These are phyloP conservation scores for Zophobas morio DNA, from an alignment of 1,140 invertebrate species.

Conservation along the genomic window DNA sequence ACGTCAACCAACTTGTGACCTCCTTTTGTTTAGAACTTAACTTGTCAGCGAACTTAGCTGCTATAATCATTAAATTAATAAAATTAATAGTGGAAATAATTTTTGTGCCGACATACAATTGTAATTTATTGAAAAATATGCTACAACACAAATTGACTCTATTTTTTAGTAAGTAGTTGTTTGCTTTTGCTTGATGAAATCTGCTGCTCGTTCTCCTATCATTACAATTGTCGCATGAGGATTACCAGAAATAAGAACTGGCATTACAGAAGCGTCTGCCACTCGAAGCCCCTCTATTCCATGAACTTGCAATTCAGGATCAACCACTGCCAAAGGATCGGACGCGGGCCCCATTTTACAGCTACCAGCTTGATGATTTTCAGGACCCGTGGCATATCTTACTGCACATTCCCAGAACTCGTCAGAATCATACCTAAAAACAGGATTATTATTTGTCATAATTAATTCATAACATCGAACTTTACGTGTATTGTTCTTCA, in stretches of 20 bases:
- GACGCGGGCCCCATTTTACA: slow-evolving; percentile 82
- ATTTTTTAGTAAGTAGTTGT: too few species aligned
- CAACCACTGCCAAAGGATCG: slow-evolving; percentile 79
- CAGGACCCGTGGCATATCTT: slow-evolving; percentile 71
- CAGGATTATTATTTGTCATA: too few species aligned
- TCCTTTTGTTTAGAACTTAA: too few species aligned
- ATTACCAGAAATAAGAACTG: slow-evolving; percentile 80
- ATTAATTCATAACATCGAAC: not conserved
- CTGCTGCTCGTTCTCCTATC: slow-evolving; percentile 85
- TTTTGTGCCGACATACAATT: too few species aligned
- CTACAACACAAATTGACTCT: too few species aligned
- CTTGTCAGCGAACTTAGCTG: too few species aligned
- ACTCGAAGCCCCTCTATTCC: slow-evolving; percentile 79
- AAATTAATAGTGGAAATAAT: too few species aligned
- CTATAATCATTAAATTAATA: too few species aligned
- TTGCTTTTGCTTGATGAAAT: slow-evolving; percentile 77
- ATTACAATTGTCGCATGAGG: slow-evolving; percentile 86
- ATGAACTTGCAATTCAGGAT: slow-evolving; percentile 77
- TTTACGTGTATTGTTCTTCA: not conserved
- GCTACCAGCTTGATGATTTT: slow-evolving; percentile 87
- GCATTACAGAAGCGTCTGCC: slow-evolving; percentile 85
- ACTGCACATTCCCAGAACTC: slow-evolving; percentile 86
- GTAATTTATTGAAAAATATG: too few species aligned
- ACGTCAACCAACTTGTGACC: too few species aligned
- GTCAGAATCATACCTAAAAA: slow-evolving; percentile 76